Conservation (phyloP, 1,140 invertebrate species). For the Heliconius nattereri region DNA sequence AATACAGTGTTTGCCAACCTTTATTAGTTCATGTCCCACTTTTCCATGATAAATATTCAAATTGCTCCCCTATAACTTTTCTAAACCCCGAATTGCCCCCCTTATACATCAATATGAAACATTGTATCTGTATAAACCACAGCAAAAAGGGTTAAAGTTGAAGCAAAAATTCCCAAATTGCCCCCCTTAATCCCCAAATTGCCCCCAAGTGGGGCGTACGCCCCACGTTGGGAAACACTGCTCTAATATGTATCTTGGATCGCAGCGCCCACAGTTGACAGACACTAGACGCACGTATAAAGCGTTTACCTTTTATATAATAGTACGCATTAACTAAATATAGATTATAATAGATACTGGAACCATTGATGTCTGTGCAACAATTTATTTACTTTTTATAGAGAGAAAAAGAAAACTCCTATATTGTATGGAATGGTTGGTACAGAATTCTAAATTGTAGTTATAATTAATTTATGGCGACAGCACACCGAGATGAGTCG, state of each 20-base stretch:
- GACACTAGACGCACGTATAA: background rate
- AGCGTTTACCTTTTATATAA: constrained; percentile 2
- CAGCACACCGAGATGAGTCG: constrained; percentile 14
- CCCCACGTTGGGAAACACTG: too few species aligned
- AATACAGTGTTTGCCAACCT: too few species aligned
- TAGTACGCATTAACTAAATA: background rate
- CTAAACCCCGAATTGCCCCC: too few species aligned
- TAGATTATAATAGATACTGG: constrained; percentile 9
- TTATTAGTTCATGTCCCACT: too few species aligned
- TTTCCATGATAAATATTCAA: too few species aligned
- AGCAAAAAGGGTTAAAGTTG: too few species aligned
- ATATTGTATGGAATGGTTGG: constrained; percentile 2
- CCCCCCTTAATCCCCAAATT: too few species aligned
- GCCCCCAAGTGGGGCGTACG: too few species aligned
- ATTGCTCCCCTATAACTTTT: too few species aligned
- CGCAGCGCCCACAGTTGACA: background rate
- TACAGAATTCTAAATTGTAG: constrained; percentile 16
- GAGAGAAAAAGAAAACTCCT: background rate
- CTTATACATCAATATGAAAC: too few species aligned
- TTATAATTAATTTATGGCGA: constrained; percentile 29
- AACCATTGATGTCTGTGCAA: constrained; percentile 3
- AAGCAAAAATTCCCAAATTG: too few species aligned
- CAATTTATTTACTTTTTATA: constrained; percentile 30
- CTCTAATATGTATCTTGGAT: background rate
- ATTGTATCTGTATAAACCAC: too few species aligned